Base-by-base conservation (phyloP, 2,888 invertebrate species). In the Slavum lentiscoides region DNA sequence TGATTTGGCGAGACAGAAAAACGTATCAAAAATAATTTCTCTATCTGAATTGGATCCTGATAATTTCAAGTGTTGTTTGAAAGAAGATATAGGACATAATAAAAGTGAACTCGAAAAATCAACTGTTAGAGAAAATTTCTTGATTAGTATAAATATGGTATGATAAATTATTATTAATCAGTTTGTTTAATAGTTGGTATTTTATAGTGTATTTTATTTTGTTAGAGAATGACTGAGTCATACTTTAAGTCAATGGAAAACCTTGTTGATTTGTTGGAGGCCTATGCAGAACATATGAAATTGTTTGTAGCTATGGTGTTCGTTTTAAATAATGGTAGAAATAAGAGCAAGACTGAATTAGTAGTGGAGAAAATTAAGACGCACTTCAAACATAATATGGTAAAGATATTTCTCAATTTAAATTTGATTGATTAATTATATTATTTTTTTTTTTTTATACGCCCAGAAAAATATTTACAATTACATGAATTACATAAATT, bases 1-100 rank as follows among this genome's bases (percentile, higher is more conserved):
- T 75, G 87, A 89, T 72, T 86, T 88, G 70, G 13, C 8, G 9
- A 61, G 49, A 37, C 53, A 62, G 53, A 68, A 59, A 67, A 68
- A 62, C 53, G 61, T 68, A 30, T 37, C 70, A 58, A 23, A 61
- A 19, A 72, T 30, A 30, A 30, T 30, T 30, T 30, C 30, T 30
- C 4, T 30, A 30, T 30, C 30, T 30, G 30, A 30, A 30, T 30
- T 30, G 30, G 30, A 30, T 30, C 30, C 4, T 30, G 30, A 30
- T 30, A 30, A 30, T 30, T 30, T 30, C 4, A 30, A 30, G 30
- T 30, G 30, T 4, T 2, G 30, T 30, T 1, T 30, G 30, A 30
- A 30, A 30, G 4, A 1, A 64, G 64, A 64, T 70, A 6, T 58
- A 6, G 49, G 72, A 17, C 43, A 55, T 13, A 80, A 1, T 8